These are phyloP conservation scores for Diploscapter pachys DNA, from an alignment of 1,140 invertebrate species.

Conservation along the genomic window DNA sequence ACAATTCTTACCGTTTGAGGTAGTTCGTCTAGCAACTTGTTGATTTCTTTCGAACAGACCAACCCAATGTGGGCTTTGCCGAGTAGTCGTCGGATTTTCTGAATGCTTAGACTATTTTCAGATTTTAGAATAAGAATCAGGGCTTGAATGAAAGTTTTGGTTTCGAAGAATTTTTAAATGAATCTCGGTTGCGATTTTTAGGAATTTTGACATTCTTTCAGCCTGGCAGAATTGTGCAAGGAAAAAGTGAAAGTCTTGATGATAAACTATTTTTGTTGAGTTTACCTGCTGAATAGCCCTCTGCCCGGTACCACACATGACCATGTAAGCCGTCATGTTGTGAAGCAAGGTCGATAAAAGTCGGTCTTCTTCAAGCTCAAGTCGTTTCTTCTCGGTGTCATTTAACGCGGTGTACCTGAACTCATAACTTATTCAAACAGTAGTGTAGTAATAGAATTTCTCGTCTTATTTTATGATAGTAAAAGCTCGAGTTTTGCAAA, in stretches of 20 bases:
- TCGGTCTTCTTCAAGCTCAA: conserved; percentile 97
- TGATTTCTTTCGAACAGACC: conserved; percentile 93
- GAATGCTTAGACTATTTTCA: conserved; percentile 7
- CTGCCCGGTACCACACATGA: conserved; percentile 67
- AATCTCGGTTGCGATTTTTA: no score
- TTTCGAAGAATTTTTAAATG: not conserved
- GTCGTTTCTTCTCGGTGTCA: conserved; percentile 85
- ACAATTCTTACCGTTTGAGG: conserved; percentile 66
- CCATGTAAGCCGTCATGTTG: conserved; percentile 90
- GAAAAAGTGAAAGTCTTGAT: conserved; percentile 16
- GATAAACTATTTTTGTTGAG: conserved; percentile 1
- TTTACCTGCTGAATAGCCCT: conserved; percentile 47
- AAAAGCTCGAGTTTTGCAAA: not conserved
- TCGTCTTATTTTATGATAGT: not conserved
- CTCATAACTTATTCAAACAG: not conserved
- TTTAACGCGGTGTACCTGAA: conserved; percentile 78
- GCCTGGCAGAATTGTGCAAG: not conserved
- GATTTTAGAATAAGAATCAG: no score
- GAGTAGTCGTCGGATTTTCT: conserved; percentile 83
- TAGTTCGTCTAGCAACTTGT: conserved; percentile 90
- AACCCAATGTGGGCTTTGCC: conserved; percentile 98
- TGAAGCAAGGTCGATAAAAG: conserved; percentile 90
- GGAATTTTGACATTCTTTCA: no score
- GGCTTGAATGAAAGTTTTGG: conserved; percentile 14
- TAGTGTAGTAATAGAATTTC: not conserved